These are phyloP conservation scores for Zaprionus africanus DNA, from an alignment of 1,140 invertebrate species.

Conservation along the genomic window DNA sequence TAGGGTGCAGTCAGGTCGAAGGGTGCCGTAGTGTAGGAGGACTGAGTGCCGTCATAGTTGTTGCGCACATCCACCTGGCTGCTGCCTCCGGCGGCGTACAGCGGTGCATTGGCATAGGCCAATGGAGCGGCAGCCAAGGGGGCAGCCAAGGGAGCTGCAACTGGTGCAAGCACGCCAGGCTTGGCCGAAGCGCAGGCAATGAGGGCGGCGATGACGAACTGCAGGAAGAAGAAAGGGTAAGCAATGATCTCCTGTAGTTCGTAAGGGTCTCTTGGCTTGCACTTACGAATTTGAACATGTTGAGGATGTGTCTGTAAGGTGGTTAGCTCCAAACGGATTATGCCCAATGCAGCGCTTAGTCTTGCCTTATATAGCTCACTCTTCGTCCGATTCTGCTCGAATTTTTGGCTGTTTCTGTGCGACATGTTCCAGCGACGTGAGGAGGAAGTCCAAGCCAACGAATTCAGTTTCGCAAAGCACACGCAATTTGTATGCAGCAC, in stretches of 20 bases:
- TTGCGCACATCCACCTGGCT: slow-evolving; percentile 78
- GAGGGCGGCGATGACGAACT: slow-evolving; percentile 68
- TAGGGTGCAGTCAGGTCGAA: slow-evolving; percentile 82
- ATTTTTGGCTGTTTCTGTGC: slow-evolving; percentile 56
- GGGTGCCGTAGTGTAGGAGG: slow-evolving; percentile 79
- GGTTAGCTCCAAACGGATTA: slow-evolving; percentile 59
- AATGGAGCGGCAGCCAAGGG: slow-evolving; percentile 59
- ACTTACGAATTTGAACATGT: slow-evolving; percentile 83
- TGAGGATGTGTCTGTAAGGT: slow-evolving; percentile 43
- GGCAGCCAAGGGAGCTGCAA: slow-evolving; percentile 69
- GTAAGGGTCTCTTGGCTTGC: not conserved
- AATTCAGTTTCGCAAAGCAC: slow-evolving; percentile 55
- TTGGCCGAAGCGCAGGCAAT: slow-evolving; percentile 70
- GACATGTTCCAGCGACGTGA: slow-evolving; percentile 59
- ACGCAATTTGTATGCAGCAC: slow-evolving; percentile 69
- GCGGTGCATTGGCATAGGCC: slow-evolving; percentile 79
- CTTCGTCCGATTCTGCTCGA: slow-evolving; percentile 49
- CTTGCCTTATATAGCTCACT: slow-evolving; percentile 66
- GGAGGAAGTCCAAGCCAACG: slow-evolving; percentile 10
- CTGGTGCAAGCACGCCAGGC: slow-evolving; percentile 71
- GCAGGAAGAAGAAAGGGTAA: not conserved
- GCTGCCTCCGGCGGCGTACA: slow-evolving; percentile 78
- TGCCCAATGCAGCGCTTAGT: slow-evolving; percentile 27
- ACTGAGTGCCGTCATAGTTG: slow-evolving; percentile 76
- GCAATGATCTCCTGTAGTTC: too few relatives aligned